Base-by-base conservation (phyloP, 2,888 invertebrate genomes). In the Cantharis rustica region DNA sequence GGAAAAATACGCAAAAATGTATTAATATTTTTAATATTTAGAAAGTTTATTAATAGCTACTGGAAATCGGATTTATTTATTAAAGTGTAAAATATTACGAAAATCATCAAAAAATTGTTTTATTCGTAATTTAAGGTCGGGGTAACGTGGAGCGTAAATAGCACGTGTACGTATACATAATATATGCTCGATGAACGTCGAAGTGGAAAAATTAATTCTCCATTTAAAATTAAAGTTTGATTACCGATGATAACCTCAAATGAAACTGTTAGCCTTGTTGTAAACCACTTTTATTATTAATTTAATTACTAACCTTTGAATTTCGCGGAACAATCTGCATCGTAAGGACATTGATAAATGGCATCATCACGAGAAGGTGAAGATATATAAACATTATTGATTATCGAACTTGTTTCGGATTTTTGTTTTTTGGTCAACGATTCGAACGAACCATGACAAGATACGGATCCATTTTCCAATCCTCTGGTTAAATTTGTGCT, bases 361-460 rank as follows among this genome's bases (percentile, higher is more conserved):
- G 76, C 72, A 2, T 79, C 81, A 23, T 83, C 80, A 20, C 77
- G 75, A 17, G 70, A 27, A 15, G 68, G 68, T 17, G 62, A 31
- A 9, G 69, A 69, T 15, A 73, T 31, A 17, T 78, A 74, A 23
- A 72, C 72, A 3, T 76, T 76, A 47, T 75, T 73, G 15, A 71
- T 72, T 15, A 68, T 64, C 3, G 68, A 66, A 61, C 71, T 69
- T 16, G 23, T 75, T 61, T 78, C 73, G 16, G 80, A 72, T 72
- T 76, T 75, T 3, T 79, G 74, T 66, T 77, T 76, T 9, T 77
- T 78, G 62, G 82, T 77, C 61, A 87, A 78, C 69, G 83, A 86
- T 79, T 87, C 87, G 71, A 82, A 85, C 10, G 88, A 88, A 16
- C 86, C 86, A 77, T 87, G 85, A 77, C 79, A 86, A 0, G 87